Base-by-base conservation (phyloP, 53 echinoderm and acorn worm genomes). In the Actinopyga echinites region DNA sequence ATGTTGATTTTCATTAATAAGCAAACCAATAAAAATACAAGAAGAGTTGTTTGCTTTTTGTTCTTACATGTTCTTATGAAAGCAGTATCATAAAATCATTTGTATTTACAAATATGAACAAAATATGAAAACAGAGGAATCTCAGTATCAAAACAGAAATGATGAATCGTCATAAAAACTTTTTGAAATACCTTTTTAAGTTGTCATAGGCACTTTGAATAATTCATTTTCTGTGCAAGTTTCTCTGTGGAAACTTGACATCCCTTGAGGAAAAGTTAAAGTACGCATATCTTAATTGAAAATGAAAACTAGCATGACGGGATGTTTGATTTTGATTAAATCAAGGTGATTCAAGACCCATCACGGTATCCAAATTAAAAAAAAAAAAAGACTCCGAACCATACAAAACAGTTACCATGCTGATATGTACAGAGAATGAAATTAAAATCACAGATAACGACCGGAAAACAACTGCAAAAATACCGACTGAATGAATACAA, bases 21-120 rank as follows among this genome's bases (percentile, higher is more conserved):
- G n/a, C n/a, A n/a, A n/a, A n/a, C n/a, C n/a, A 58, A 11, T 11
- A 26, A 58, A 11, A 30, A 61, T 28, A 61, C 25, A 61, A 61
- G 28, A 61, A 30, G n/a, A 54, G 19, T 68, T 30, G 32, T 42
- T 28, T 20, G 40, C 17, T 25, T 30, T 54, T 77, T 77, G 29
- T 77, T 49, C 77, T 26, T 77, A 77, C 77, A 77, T 77, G 77
- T 77, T 77, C 77, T 77, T 77, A 77, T 77, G 77, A 77, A 77
- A 77, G 56, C 52, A 55, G 77, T 77, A 77, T 45, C 77, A 77
- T 77, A 77, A 77, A 54, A 77, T 77, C 77, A 77, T 77, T 77
- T 77, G 19, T 77, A 77, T 77, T 77, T 77, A 77, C 77, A 77
- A 77, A 77, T 77, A 77, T 77, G 77, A 77, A 77, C 77, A 77